These are phyloP conservation scores for Malthinus seriepunctatus DNA, from an alignment of 2,888 invertebrate genomes.

Conservation along the genomic window DNA sequence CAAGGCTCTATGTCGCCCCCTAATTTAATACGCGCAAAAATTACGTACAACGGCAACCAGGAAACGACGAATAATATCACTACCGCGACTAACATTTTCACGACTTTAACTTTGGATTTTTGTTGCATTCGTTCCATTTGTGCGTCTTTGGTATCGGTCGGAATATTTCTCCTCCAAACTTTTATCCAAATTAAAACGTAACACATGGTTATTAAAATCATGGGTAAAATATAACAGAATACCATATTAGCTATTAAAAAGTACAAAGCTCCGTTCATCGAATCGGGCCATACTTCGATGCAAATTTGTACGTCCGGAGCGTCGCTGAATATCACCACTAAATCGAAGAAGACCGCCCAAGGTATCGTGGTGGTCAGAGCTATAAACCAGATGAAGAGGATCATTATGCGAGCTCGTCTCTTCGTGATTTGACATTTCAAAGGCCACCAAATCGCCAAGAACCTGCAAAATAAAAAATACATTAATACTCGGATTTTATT, in stretches of 20 bases:
- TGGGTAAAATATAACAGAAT: slow-evolving; percentile 88
- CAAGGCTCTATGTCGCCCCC: slow-evolving; percentile 74
- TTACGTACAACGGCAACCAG: slow-evolving; percentile 90
- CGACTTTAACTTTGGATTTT: slow-evolving; percentile 91
- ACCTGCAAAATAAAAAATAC: slow-evolving; percentile 66
- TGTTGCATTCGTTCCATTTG: slow-evolving; percentile 93
- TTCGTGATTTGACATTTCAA: slow-evolving; percentile 90
- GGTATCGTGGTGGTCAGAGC: slow-evolving; percentile 85
- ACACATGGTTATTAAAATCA: slow-evolving; percentile 88
- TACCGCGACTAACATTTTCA: slow-evolving; percentile 92
- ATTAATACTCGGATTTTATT: slow-evolving; percentile 9
- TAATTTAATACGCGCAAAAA: slow-evolving; percentile 85
- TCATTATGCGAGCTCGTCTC: slow-evolving; percentile 83
- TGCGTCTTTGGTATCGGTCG: slow-evolving; percentile 88
- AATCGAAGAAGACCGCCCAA: slow-evolving; percentile 89
- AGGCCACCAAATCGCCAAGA: slow-evolving; percentile 95
- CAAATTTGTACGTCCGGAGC: slow-evolving; percentile 77
- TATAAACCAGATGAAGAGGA: slow-evolving; percentile 87
- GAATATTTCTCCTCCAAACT: slow-evolving; percentile 80
- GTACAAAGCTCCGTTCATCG: slow-evolving; percentile 79
- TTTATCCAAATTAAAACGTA: slow-evolving; percentile 92
- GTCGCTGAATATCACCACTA: slow-evolving; percentile 73
- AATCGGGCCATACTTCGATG: slow-evolving; percentile 85
- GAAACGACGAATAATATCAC: slow-evolving; percentile 92
- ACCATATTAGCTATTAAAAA: slow-evolving; percentile 88